Evolutionary conservation across 1,140 invertebrate genomes (phyloP).

Genomic region (Pseudachorutes palmiensis): DNA sequence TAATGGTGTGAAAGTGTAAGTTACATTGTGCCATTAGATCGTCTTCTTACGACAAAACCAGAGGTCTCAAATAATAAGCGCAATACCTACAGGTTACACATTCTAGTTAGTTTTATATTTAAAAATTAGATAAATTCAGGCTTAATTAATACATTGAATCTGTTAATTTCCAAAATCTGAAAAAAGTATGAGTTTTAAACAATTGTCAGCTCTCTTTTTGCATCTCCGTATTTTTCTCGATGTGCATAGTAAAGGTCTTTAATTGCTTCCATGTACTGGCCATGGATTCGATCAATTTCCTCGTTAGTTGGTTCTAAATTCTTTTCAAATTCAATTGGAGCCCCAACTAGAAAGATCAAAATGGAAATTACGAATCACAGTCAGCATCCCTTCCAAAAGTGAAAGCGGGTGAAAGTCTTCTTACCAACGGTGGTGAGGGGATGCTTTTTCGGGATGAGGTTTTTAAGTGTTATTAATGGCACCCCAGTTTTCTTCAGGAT

Average conservation of each 20-base stretch:
- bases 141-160: too few relatives aligned
- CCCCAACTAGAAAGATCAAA: background rate
- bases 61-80: too few relatives aligned
- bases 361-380: background rate
- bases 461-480: background rate
- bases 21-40: too few relatives aligned
- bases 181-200: too few relatives aligned
- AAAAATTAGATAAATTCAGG: too few relatives aligned
- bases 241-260: background rate
- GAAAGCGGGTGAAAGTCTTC: background rate
- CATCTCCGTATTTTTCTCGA: background rate
- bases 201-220: background rate
- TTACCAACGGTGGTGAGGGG: background rate
- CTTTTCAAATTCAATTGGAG: background rate
- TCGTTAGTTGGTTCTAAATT: background rate
- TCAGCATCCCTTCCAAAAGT: background rate
- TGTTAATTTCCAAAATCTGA: too few relatives aligned
- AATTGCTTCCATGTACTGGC: background rate
- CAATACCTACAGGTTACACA: too few relatives aligned
- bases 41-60: too few relatives aligned
- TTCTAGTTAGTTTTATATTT: too few relatives aligned
- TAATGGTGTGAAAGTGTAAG: too few relatives aligned
- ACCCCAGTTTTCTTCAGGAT: background rate
- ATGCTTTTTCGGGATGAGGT: background rate
- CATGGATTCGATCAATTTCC: background rate